phyloP scores from a whole-genome alignment of 53 echinoderm and acorn worm genomes.

The Astropecten irregularis region DNA sequence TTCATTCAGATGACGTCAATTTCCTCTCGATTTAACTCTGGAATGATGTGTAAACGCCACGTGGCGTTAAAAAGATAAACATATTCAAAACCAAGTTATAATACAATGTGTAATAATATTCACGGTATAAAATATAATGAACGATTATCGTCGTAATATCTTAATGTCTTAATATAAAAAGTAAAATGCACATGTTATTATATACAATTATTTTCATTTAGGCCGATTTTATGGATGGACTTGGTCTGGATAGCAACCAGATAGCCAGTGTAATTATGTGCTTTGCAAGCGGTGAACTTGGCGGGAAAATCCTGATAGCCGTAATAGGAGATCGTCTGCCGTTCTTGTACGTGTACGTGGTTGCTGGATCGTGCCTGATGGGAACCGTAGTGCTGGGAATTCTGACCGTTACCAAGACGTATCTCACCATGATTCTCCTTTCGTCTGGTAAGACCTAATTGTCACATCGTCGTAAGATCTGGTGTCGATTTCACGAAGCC shows the following conservation, averaged over 20 bases:
- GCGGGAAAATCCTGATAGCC: constrained; percentile 66
- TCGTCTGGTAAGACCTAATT: not conserved
- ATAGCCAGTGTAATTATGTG: constrained; percentile 69
- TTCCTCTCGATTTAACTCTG: no score
- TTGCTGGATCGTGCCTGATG: constrained; percentile 51
- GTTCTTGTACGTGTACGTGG: constrained; percentile 70
- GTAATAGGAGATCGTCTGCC: constrained; percentile 83
- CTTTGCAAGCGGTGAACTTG: constrained; percentile 71
- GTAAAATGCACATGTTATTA: no score
- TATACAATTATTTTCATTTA: no score
- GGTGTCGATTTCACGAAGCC: no score
- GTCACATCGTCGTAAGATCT: no score
- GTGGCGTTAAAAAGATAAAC: no score
- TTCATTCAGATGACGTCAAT: not conserved
- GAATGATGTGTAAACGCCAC: no score
- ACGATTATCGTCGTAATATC: no score
- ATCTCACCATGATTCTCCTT: not conserved
- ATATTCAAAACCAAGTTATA: no score
- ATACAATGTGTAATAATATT: no score
- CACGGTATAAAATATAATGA: no score
- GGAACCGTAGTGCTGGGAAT: constrained; percentile 8
- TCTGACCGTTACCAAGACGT: not conserved
- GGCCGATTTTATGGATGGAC: constrained; percentile 73
- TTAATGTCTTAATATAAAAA: no score
- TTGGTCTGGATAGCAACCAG: constrained; percentile 18